Conservation (phyloP, 2,797 vertebrate genomes). For the Clarias laeviceps region DNA sequence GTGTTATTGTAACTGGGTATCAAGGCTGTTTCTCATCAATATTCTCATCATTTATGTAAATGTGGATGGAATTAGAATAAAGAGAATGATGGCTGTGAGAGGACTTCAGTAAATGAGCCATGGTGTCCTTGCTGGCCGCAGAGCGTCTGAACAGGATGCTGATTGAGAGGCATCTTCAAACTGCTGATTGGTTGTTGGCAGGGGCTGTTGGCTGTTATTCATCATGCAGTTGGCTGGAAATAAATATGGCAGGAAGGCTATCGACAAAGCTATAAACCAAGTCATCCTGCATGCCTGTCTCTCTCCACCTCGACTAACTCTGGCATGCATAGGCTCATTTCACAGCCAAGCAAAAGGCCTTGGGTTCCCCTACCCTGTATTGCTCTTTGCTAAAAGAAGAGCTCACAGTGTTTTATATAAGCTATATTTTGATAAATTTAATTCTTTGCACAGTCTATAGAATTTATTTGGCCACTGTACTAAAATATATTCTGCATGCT, state of each 20-base stretch:
- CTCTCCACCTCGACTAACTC: constrained; percentile 18
- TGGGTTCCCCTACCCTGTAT: constrained; percentile 6
- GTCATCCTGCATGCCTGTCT: constrained; percentile 18
- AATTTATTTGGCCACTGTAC: neutral
- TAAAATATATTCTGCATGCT: neutral
- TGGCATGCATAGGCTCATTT: constrained; percentile 12
- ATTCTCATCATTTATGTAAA: constrained; percentile 28
- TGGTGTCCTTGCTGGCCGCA: constrained; percentile 35
- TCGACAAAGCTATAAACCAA: constrained; percentile 60
- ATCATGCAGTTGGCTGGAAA: constrained; percentile 49
- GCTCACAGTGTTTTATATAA: neutral
- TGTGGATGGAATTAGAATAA: constrained; percentile 30
- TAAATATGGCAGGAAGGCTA: constrained; percentile 61
- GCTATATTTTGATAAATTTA: neutral
- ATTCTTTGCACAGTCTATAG: neutral
- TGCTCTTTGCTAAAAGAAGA: neutral
- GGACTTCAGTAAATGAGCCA: constrained; percentile 28
- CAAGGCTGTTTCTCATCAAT: constrained; percentile 29
- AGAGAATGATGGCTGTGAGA: constrained; percentile 34
- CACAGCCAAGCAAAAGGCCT: constrained; percentile 17
- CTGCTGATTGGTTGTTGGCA: constrained; percentile 60
- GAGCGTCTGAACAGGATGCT: constrained; percentile 36
- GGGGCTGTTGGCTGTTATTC: constrained; percentile 58
- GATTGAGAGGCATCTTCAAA: constrained; percentile 46
- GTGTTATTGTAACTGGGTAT: constrained; percentile 4